Evolutionary conservation across 92 coral and sea anemone genomes (phyloP).

Genomic region (Palythoa caribaeorum): DNA sequence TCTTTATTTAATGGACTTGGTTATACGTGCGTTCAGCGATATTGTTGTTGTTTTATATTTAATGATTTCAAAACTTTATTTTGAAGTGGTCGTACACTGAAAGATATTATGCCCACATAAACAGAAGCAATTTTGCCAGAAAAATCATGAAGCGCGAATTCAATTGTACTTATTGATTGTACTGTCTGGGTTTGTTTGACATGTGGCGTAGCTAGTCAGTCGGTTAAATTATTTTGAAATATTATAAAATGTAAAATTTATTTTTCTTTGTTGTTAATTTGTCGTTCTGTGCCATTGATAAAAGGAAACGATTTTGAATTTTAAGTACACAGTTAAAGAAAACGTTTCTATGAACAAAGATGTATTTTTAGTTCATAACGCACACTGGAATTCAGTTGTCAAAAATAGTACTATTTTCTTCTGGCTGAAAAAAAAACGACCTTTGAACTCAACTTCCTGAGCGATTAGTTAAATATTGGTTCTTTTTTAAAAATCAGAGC

Average conservation of each 20-base stretch:
- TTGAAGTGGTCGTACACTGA: neutral
- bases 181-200: neutral
- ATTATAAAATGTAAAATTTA: neutral
- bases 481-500: no score
- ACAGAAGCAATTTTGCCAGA: neutral
- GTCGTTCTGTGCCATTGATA: slow-evolving; percentile 16
- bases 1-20: neutral
- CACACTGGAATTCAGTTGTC: no score
- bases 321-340: neutral
- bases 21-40: neutral
- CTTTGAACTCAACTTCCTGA: no score
- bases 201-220: neutral
- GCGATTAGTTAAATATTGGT: no score
- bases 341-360: neutral
- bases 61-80: slow-evolving; percentile 6
- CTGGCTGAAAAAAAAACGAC: no score
- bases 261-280: neutral
- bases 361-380: no score
- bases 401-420: no score
- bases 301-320: slow-evolving; percentile 1
- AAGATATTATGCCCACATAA: slow-evolving; percentile 10
- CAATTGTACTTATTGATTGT: neutral
- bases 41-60: neutral
- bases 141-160: slow-evolving; percentile 1
- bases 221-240: neutral